These are phyloP conservation scores for Tenebrosternarchus preto DNA, from an alignment of 2,113 vertebrate genomes.

Conservation along the genomic window DNA sequence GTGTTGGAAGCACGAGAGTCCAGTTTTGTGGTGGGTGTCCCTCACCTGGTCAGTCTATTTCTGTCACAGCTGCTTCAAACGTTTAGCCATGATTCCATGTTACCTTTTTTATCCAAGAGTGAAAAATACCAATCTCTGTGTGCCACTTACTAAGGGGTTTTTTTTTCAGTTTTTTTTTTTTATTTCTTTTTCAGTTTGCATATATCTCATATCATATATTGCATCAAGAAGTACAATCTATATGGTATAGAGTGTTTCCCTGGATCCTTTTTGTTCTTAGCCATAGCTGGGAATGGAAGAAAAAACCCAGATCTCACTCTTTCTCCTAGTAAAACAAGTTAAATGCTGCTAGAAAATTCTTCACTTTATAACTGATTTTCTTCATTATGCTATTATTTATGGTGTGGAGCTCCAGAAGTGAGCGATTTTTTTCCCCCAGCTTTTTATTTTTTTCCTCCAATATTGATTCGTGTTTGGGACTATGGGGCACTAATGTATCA, in stretches of 20 bases:
- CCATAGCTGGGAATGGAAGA: background rate
- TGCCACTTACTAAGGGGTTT: constrained; percentile 70
- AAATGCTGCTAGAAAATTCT: background rate
- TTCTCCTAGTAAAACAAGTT: background rate
- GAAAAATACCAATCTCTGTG: background rate
- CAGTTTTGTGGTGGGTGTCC: constrained; percentile 63
- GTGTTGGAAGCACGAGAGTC: background rate
- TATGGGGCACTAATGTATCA: constrained; percentile 39
- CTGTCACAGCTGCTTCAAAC: constrained; percentile 66
- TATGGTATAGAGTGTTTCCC: too few species aligned
- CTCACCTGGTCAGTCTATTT: constrained; percentile 70
- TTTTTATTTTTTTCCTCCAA: constrained; percentile 22
- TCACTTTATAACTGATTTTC: constrained; percentile 11
- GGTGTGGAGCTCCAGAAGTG: background rate
- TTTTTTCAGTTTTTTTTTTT: constrained; percentile 8
- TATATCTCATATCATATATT: too few species aligned
- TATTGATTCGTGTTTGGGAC: constrained; percentile 36
- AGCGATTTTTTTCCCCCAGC: background rate
- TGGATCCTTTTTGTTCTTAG: too few species aligned
- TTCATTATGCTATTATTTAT: constrained; percentile 21
- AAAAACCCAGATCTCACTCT: constrained; percentile 23
- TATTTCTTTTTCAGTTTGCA: background rate
- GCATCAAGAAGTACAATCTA: too few species aligned
- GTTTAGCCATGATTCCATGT: constrained; percentile 71
- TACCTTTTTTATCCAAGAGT: constrained; percentile 75